Evolutionary conservation across 92 coral and sea anemone genomes (phyloP).

Genomic region (Meandrina meandrites): DNA sequence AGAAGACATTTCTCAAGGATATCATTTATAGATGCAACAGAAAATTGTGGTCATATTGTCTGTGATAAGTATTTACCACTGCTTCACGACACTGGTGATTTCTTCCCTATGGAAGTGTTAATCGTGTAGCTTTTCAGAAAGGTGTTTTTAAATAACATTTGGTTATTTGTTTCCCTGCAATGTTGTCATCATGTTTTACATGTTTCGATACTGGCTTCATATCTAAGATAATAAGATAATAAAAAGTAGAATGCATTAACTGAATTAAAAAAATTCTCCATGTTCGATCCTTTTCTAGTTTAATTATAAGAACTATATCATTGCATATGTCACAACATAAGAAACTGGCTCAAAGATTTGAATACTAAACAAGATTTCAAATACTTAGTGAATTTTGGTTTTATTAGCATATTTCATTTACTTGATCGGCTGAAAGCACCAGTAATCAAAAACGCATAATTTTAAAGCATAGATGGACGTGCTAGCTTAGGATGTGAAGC

Average conservation of each 20-base stretch:
- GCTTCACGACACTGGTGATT: not conserved
- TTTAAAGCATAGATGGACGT: not conserved
- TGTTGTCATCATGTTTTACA: not conserved
- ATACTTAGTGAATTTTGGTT: too few relatives aligned
- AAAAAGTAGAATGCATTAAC: not conserved
- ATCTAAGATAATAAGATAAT: not conserved
- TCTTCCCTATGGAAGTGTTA: not conserved
- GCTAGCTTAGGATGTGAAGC: not conserved
- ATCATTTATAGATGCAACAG: not conserved
- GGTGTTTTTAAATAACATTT: not conserved
- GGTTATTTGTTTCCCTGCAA: not conserved
- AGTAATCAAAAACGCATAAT: not conserved
- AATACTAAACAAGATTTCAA: too few relatives aligned
- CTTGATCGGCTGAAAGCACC: not conserved
- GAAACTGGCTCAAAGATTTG: too few relatives aligned
- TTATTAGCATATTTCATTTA: conserved; percentile 24
- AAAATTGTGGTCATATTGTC: not conserved
- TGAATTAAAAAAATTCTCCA: not conserved
- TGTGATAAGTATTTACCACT: not conserved
- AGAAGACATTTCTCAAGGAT: too few relatives aligned
- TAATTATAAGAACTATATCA: not conserved
- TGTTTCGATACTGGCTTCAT: not conserved
- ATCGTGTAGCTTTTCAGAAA: not conserved
- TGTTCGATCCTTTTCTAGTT: not conserved
- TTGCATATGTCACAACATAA: not conserved